Evolutionary conservation across 2,888 invertebrate genomes (phyloP).

Genomic region (Callimorpha dominula): DNA sequence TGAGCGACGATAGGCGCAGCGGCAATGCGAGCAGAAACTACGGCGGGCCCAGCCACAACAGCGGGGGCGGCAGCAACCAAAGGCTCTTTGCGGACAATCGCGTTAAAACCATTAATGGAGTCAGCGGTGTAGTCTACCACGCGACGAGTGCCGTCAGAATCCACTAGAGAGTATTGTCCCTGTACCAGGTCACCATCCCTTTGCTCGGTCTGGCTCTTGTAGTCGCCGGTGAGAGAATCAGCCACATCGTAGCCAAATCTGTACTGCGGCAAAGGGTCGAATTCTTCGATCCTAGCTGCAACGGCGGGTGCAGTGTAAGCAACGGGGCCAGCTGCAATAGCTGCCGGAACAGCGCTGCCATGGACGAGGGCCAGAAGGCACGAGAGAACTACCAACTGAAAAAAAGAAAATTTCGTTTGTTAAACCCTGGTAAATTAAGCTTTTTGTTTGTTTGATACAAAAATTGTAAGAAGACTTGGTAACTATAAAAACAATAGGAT

Average conservation of each 20-base stretch:
- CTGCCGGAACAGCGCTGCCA: conserved; percentile 73
- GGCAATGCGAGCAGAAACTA: conserved; percentile 53
- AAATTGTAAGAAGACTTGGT: neutral
- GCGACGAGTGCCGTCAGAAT: conserved; percentile 78
- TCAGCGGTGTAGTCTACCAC: conserved; percentile 78
- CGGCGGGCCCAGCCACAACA: conserved; percentile 72
- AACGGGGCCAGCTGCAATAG: conserved; percentile 62
- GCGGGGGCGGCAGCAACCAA: conserved; percentile 70
- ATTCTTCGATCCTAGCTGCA: conserved; percentile 76
- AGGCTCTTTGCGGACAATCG: conserved; percentile 78
- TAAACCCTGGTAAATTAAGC: neutral
- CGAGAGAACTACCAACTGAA: conserved; percentile 79
- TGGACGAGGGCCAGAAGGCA: conserved; percentile 73
- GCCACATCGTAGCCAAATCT: conserved; percentile 79
- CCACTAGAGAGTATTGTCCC: conserved; percentile 78
- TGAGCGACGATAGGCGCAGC: conserved; percentile 44
- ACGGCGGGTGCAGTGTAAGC: conserved; percentile 66
- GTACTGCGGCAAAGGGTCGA: conserved; percentile 88
- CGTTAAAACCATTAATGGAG: conserved; percentile 78
- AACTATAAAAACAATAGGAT: neutral
- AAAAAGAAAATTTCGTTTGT: conserved; percentile 32
- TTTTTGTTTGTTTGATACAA: neutral
- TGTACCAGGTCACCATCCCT: conserved; percentile 86
- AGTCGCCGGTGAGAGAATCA: conserved; percentile 80
- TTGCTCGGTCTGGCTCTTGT: conserved; percentile 82